Evolutionary conservation across 2,113 vertebrate genomes (phyloP).

Genomic region (Shinisaurus crocodilurus): DNA sequence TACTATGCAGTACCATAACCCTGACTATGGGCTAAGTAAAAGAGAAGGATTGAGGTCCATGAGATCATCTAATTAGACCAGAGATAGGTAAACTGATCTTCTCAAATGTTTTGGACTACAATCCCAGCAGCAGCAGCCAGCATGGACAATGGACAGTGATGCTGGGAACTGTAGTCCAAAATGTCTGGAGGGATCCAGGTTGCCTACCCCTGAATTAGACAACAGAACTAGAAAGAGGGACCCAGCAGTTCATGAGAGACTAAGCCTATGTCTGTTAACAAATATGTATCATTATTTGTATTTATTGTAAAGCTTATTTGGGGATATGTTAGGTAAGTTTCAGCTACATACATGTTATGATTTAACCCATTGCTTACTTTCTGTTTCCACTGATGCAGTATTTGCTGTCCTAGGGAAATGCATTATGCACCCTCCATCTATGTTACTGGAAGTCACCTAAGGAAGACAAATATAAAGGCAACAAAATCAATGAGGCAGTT

Average conservation of each 20-base stretch:
- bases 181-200: too few relatives aligned
- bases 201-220: not conserved
- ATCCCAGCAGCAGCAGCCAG: not conserved
- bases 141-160: not conserved
- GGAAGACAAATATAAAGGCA: conserved; percentile 83
- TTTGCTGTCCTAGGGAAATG: conserved; percentile 77
- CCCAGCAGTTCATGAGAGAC: not conserved
- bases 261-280: not conserved
- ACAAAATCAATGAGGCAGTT: conserved; percentile 84
- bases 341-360: conserved; percentile 44
- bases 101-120: not conserved
- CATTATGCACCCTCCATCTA: conserved; percentile 72
- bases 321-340: conserved; percentile 5
- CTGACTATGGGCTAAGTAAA: not conserved
- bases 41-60: not conserved
- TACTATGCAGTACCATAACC: not conserved
- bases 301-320: conserved; percentile 3
- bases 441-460: conserved; percentile 85
- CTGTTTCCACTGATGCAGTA: conserved; percentile 55
- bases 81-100: not conserved
- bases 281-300: not conserved
- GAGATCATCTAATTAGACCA: conserved; percentile 55
- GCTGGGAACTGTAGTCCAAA: not conserved
- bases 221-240: conserved; percentile 33
- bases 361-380: not conserved